Percentiles rank a stretch among this genome's conserved stretches.
These are phyloP conservation scores for Morphnarchus princeps DNA, from an alignment of 2,113 vertebrate genomes.

Conservation along the genomic window DNA sequence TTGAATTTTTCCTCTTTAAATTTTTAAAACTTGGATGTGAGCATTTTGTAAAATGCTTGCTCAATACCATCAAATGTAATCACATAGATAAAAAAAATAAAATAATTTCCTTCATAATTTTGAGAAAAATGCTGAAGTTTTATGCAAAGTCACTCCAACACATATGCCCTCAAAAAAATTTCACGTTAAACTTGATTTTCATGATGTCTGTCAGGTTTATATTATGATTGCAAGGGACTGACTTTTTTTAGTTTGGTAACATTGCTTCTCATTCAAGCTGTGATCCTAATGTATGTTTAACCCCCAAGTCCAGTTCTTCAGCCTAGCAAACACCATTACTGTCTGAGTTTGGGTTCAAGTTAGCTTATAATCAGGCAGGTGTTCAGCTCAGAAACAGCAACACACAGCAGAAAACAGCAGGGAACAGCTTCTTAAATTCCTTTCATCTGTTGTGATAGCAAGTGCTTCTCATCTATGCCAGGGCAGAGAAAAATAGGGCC, in stretches of 20 bases:
- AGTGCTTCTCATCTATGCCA: neutral
- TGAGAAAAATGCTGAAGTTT: neutral
- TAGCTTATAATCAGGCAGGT: accelerated
- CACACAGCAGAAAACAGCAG: neutral
- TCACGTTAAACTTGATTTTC: neutral
- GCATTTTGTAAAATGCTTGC: neutral
- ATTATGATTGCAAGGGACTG: neutral
- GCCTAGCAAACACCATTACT: neutral
- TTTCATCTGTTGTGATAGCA: neutral
- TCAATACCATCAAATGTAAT: neutral
- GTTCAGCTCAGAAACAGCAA: neutral
- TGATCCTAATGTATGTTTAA: neutral
- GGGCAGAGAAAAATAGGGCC: neutral
- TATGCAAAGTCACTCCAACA: neutral
- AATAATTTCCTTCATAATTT: neutral
- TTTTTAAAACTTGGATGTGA: neutral
- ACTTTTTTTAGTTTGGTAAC: neutral
- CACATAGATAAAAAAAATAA: neutral
- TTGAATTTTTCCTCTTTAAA: neutral
- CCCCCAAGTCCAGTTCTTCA: neutral
- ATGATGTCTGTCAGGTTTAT: neutral
- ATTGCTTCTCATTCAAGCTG: neutral
- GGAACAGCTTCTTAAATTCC: neutral
- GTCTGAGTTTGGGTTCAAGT: neutral
- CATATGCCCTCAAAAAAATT: neutral